phyloP scores from a whole-genome alignment of 2,888 invertebrate genomes.

The Petrolisthes manimaculis region DNA sequence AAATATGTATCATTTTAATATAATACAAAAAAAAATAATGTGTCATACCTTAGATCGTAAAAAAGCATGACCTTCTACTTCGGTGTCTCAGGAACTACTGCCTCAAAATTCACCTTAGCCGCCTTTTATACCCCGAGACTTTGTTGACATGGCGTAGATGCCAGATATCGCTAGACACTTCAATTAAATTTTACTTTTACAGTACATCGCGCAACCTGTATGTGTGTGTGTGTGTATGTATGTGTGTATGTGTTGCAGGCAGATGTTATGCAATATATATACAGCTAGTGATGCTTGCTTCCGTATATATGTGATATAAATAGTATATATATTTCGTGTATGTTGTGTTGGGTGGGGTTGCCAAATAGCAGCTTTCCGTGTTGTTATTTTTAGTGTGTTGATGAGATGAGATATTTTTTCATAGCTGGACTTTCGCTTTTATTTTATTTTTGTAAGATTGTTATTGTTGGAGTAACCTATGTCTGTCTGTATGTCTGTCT shows the following conservation, averaged over 20 bases:
- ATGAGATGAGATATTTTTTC: too few relatives aligned
- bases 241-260: conserved; percentile 13
- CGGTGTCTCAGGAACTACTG: neutral
- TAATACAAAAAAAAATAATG: too few relatives aligned
- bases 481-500: too few relatives aligned
- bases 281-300: too few relatives aligned
- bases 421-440: too few relatives aligned
- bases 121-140: neutral
- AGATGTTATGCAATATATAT: neutral
- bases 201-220: neutral
- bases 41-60: too few relatives aligned
- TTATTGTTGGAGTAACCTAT: too few relatives aligned
- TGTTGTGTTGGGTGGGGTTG: too few relatives aligned
- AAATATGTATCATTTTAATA: neutral
- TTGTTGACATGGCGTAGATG: neutral
- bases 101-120: neutral
- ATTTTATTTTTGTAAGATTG: too few relatives aligned
- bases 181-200: neutral
- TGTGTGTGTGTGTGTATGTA: neutral
- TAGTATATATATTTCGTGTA: neutral
- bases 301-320: neutral
- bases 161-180: neutral
- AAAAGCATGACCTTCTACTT: neutral
- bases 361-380: too few relatives aligned
- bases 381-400: too few relatives aligned